Evolutionary conservation across 2,797 vertebrate genomes (phyloP).

Genomic region (Uromys caudimaculatus): DNA sequence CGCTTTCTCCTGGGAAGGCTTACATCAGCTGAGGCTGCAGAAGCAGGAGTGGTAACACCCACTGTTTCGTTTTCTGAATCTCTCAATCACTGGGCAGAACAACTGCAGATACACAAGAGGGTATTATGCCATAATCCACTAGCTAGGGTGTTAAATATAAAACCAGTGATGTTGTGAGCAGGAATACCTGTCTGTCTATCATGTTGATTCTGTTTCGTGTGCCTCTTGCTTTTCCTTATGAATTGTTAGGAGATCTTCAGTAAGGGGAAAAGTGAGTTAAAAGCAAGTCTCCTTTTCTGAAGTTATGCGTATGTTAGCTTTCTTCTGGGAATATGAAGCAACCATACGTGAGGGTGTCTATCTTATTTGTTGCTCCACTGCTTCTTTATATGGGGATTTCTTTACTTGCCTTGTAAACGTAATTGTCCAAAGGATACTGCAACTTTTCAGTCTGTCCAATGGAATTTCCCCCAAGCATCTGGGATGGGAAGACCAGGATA

Average conservation of each 20-base stretch:
- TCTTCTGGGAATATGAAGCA: background rate
- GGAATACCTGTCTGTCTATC: background rate
- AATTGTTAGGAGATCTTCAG: background rate
- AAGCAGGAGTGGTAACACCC: background rate
- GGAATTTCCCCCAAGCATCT: background rate
- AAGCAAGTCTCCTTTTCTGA: background rate
- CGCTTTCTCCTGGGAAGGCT: background rate
- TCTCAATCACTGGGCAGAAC: background rate
- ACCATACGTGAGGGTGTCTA: background rate
- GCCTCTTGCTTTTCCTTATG: background rate
- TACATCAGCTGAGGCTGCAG: too few species aligned
- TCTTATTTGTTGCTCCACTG: background rate
- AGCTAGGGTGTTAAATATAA: background rate
- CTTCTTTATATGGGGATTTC: background rate
- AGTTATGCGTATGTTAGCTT: background rate
- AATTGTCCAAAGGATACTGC: background rate
- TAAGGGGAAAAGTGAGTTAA: background rate
- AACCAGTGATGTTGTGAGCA: background rate
- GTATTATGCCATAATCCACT: background rate
- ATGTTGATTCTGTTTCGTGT: background rate
- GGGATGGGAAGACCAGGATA: background rate
- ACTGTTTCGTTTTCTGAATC: constrained; percentile 11
- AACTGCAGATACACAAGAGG: background rate
- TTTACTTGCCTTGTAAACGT: background rate
- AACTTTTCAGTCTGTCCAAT: background rate